Evolutionary conservation across 1,140 invertebrate genomes (phyloP), one percentile per base, ranked within the genome.

Genomic region (Limonius californicus): DNA sequence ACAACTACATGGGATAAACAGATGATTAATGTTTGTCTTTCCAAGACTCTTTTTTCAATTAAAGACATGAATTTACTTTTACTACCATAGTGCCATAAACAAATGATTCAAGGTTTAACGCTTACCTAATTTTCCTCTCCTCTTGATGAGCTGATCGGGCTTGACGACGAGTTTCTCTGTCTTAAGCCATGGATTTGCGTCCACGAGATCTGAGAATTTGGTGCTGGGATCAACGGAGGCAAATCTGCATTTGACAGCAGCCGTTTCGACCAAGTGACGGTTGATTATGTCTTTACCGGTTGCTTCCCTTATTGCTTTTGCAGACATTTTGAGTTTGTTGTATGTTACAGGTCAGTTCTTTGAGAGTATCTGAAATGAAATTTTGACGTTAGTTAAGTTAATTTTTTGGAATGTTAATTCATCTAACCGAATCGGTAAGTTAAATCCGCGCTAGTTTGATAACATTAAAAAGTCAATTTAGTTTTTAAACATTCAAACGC

Each of bases 101-200:
- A n/a, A n/a, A n/a, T n/a, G n/a, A n/a, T n/a, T n/a, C n/a, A n/a
- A n/a, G n/a, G n/a, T n/a, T n/a, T 27, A 27, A 27, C 64, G 35
- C 59, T 64, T 19, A 72, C 96, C 96, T 16, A 99, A 85, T 77
- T 99, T 99, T 47, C 97, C 97, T 57, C 97, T 85, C 19, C 97
- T 82, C 79, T 99, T 99, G 71, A 99, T 99, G 74, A 99, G 81
- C 80, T 99, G 97, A 82, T 99, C 97, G 0, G 97, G 97, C 77
- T 99, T 99, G 2, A 97, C 96, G 4, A 99, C 97, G 54, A 99
- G 79, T 78, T 79, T 82, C 80, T 92, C 87, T 50, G 83, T 86
- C 64, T 85, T 80, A 9, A 99, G 83, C 97, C 97, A 99, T 18
- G 93, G 90, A 75, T 97, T 84, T 55, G 89, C 84, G 0, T 80